A percentile compares a stretch with the other conserved stretches of the same genome.
Evolutionary conservation across 2,797 vertebrate species (phyloP).

Genomic region (Coilia nasus): DNA sequence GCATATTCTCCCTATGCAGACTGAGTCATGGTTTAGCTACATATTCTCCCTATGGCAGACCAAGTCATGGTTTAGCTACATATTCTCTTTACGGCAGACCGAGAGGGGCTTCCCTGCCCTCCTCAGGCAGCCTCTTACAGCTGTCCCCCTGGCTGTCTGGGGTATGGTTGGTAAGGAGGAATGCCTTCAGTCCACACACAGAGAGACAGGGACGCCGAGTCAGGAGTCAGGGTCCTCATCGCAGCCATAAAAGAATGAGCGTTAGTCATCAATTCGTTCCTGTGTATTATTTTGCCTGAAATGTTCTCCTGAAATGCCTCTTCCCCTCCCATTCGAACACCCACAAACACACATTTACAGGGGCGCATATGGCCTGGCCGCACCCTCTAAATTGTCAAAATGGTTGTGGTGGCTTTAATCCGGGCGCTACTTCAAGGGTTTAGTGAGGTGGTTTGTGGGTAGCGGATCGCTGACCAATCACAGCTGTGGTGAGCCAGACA

Average conservation of each 20-base stretch:
- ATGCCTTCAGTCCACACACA: too few species aligned
- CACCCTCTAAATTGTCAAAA: neutral
- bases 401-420: constrained; percentile 7
- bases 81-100: too few species aligned
- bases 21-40: too few species aligned
- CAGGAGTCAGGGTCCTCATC: neutral
- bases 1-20: too few species aligned
- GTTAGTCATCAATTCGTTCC: neutral
- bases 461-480: constrained; percentile 8
- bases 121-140: too few species aligned
- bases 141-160: too few species aligned
- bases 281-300: neutral
- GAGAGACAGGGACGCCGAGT: neutral
- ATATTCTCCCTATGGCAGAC: too few species aligned
- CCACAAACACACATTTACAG: constrained; percentile 1
- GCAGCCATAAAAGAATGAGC: neutral
- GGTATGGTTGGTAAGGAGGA: too few species aligned
- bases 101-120: too few species aligned
- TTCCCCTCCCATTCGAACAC: neutral
- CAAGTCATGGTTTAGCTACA: too few species aligned
- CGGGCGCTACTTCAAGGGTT: constrained; percentile 14
- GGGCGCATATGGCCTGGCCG: neutral
- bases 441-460: constrained; percentile 22
- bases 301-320: neutral
- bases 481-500: constrained; percentile 4